Evolutionary conservation across 1,140 invertebrate species (phyloP).

Genomic region (Drosophila simulans): DNA sequence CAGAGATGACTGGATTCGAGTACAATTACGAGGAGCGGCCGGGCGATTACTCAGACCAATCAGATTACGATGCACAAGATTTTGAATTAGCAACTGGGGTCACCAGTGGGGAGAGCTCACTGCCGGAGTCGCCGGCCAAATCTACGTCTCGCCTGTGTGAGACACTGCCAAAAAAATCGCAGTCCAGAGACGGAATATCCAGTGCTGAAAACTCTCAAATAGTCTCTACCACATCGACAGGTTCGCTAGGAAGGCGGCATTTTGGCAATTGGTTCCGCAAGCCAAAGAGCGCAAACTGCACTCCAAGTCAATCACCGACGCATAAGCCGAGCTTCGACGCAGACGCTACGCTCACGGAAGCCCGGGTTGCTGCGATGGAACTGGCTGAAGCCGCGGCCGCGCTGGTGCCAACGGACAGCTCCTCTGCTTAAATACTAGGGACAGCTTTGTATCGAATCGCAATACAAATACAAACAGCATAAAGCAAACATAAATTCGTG

Average conservation of each 20-base stretch:
- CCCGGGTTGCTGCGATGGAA: constrained; percentile 69
- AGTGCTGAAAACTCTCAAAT: constrained; percentile 49
- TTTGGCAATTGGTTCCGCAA: constrained; percentile 84
- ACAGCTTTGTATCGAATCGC: constrained; percentile 10
- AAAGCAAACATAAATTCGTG: constrained; percentile 13
- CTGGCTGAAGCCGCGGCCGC: constrained; percentile 52
- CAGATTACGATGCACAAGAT: constrained; percentile 73
- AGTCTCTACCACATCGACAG: constrained; percentile 55
- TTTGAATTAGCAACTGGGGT: constrained; percentile 46
- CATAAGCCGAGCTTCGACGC: constrained; percentile 76
- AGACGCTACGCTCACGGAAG: constrained; percentile 63
- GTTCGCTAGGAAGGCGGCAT: constrained; percentile 74
- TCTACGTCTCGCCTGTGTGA: constrained; percentile 65
- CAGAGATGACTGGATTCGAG: constrained; percentile 79
- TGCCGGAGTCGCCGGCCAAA: constrained; percentile 79
- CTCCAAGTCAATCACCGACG: constrained; percentile 83
- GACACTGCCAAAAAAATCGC: constrained; percentile 78
- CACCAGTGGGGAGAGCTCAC: constrained; percentile 73
- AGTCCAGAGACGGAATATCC: constrained; percentile 64
- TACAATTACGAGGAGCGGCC: constrained; percentile 76
- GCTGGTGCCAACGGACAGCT: constrained; percentile 35
- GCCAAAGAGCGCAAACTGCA: constrained; percentile 80
- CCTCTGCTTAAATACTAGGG: constrained; percentile 13
- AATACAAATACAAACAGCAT: constrained; percentile 10
- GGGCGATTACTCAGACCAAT: constrained; percentile 74